These are phyloP conservation scores for Arge pagana DNA, from an alignment of 2,888 invertebrate genomes.

Conservation along the genomic window DNA sequence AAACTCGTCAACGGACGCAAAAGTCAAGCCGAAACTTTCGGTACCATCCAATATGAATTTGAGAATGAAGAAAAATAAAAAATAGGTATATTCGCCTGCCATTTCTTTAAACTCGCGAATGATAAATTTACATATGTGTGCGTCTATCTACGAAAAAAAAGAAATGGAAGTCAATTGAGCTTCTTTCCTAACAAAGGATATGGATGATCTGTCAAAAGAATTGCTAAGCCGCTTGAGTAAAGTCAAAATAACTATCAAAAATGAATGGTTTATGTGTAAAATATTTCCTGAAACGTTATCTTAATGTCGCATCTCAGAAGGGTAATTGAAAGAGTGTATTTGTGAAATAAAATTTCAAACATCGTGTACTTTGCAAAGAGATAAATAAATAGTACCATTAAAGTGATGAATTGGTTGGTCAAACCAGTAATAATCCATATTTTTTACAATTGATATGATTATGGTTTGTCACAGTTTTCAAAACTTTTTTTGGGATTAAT, in stretches of 20 bases:
- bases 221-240: background rate
- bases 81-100: constrained; percentile 11
- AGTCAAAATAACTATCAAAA: too few species aligned
- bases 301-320: background rate
- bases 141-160: background rate
- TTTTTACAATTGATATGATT: too few species aligned
- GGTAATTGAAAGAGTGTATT: background rate
- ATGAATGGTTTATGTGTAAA: too few species aligned
- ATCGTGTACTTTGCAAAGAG: constrained; percentile 5
- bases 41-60: constrained; percentile 9
- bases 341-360: constrained; percentile 8
- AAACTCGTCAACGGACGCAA: constrained; percentile 12
- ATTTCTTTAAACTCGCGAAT: background rate
- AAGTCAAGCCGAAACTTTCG: constrained; percentile 12
- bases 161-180: constrained; percentile 1
- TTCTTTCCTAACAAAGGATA: background rate
- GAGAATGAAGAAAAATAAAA: constrained; percentile 17
- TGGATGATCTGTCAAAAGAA: background rate
- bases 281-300: constrained; percentile 1
- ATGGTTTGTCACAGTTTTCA: too few species aligned
- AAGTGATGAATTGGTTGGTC: constrained; percentile 1
- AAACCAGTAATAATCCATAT: constrained; percentile 3
- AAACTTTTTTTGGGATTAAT: too few species aligned
- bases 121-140: constrained; percentile 10
- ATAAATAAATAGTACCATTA: background rate